phyloP scores from a whole-genome alignment of 2,888 invertebrate genomes.

The Cantharis flavilabris region DNA sequence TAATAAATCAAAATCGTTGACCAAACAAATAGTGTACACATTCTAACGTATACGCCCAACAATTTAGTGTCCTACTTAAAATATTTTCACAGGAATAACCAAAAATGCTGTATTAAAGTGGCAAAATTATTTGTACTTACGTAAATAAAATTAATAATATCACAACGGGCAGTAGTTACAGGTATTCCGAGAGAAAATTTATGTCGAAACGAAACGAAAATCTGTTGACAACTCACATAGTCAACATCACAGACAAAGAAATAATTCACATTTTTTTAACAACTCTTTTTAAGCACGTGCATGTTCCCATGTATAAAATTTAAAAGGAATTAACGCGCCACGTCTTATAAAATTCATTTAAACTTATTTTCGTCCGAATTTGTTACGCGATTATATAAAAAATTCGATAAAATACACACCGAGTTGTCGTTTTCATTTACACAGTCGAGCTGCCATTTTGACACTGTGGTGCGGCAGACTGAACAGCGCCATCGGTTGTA shows the following conservation, averaged over 20 bases:
- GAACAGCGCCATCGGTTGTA: not conserved
- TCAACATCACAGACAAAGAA: constrained; percentile 49
- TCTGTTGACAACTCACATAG: constrained; percentile 30
- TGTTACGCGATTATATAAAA: constrained; percentile 4
- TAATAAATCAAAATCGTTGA: constrained; percentile 51
- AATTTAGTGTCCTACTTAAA: constrained; percentile 51
- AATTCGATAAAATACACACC: constrained; percentile 26
- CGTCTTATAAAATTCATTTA: constrained; percentile 14
- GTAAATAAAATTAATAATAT: constrained; percentile 25
- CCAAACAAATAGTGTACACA: constrained; percentile 50
- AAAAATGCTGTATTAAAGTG: not conserved
- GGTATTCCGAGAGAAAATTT: constrained; percentile 5
- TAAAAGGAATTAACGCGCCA: not conserved
- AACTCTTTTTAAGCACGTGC: constrained; percentile 41
- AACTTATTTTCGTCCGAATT: not conserved
- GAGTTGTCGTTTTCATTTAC: constrained; percentile 43
- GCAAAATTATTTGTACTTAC: constrained; percentile 18
- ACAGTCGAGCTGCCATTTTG: constrained; percentile 52
- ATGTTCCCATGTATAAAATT: not conserved
- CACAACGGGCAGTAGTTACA: constrained; percentile 22
- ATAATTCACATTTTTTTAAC: constrained; percentile 52
- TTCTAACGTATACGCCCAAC: constrained; percentile 52
- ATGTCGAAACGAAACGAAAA: constrained; percentile 15
- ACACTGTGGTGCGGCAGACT: constrained; percentile 11
- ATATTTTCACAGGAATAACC: not conserved